Evolutionary conservation across 2,113 vertebrate genomes (phyloP).

Genomic region (Cercocebus atys): DNA sequence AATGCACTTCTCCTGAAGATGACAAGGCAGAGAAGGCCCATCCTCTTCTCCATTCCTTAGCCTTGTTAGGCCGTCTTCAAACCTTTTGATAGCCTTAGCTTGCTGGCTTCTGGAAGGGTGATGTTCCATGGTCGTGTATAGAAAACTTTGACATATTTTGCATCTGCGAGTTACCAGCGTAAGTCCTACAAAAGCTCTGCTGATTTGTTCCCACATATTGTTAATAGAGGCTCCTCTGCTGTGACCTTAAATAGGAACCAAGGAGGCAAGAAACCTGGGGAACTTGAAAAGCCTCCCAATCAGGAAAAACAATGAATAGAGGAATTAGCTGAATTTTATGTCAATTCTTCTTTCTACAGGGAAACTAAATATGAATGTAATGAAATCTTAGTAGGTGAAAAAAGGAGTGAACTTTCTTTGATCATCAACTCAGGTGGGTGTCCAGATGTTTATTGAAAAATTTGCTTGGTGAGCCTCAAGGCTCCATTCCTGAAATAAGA

Average conservation of each 20-base stretch:
- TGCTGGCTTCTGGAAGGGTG: constrained; percentile 84
- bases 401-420: constrained; percentile 75
- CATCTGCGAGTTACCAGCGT: constrained; percentile 85
- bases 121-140: constrained; percentile 84
- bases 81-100: constrained; percentile 85
- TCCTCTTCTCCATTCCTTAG: constrained; percentile 88
- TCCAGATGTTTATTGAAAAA: neutral
- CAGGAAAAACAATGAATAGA: constrained; percentile 16
- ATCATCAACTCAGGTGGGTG: neutral
- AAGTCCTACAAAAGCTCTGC: constrained; percentile 88
- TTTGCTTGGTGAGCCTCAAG: neutral
- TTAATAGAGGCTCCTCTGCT: constrained; percentile 85
- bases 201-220: constrained; percentile 87
- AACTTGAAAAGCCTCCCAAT: neutral
- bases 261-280: neutral
- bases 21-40: constrained; percentile 83
- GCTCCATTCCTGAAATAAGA: neutral
- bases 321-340: constrained; percentile 77
- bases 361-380: constrained; percentile 79
- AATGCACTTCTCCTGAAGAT: constrained; percentile 81
- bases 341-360: constrained; percentile 55
- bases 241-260: neutral
- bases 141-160: constrained; percentile 83
- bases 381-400: constrained; percentile 71
- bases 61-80: constrained; percentile 87